Evolutionary conservation across 2,888 invertebrate genomes (phyloP).

Genomic region (Notodonta ziczac): DNA sequence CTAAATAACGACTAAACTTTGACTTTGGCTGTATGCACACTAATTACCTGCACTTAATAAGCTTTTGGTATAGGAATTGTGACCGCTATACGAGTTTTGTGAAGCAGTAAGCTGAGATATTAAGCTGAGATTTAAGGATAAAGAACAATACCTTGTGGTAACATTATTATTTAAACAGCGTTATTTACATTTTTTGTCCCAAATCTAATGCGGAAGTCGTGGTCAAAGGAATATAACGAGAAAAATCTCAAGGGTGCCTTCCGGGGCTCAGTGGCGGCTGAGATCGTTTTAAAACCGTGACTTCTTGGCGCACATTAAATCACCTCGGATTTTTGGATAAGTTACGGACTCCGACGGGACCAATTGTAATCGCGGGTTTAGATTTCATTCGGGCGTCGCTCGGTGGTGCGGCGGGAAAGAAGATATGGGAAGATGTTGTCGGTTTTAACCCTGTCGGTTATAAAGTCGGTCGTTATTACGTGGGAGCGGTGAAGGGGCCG

Average conservation of each 20-base stretch:
- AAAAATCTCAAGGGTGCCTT: conserved; percentile 43
- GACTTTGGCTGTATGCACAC: no score
- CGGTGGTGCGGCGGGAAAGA: conserved; percentile 32
- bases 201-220: conserved; percentile 41
- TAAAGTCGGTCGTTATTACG: conserved; percentile 49
- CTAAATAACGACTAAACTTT: no score
- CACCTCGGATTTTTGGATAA: conserved; percentile 65
- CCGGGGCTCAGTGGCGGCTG: conserved; percentile 31
- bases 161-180: conserved; percentile 9
- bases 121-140: no score
- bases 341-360: conserved; percentile 55
- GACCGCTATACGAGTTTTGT: neutral
- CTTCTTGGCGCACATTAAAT: conserved; percentile 59
- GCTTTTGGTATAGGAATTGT: neutral
- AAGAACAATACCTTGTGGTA: neutral
- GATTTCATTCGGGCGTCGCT: conserved; percentile 39
- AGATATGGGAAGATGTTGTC: conserved; percentile 44
- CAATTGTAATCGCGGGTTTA: conserved; percentile 58
- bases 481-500: conserved; percentile 30
- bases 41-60: no score
- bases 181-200: conserved; percentile 11
- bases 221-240: conserved; percentile 42
- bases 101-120: neutral
- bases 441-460: conserved; percentile 45
- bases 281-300: conserved; percentile 50